A percentile compares a stretch with the other conserved stretches of the same genome.
Conservation (phyloP, 1,140 invertebrate species). For the Campoletis sonorensis region DNA sequence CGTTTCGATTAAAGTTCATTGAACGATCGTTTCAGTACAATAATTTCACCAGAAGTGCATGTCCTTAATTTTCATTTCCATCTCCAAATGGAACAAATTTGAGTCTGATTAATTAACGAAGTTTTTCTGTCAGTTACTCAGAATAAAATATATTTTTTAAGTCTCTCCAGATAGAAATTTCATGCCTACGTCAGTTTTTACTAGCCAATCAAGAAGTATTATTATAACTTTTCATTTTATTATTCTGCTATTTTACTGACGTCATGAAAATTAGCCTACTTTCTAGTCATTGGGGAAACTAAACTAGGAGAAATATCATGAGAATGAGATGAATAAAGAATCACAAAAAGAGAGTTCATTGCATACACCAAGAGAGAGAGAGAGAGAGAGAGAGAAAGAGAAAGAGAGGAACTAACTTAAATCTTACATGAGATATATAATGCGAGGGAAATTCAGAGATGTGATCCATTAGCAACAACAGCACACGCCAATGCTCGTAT, state of each 20-base stretch:
- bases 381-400: constrained; percentile 3
- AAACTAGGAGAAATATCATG: neutral
- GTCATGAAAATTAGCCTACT: constrained; percentile 57
- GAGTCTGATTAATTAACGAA: too few species aligned
- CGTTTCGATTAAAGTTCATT: too few species aligned
- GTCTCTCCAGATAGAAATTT: too few species aligned
- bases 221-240: neutral
- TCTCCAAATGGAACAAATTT: too few species aligned
- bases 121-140: too few species aligned
- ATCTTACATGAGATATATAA: constrained; percentile 67
- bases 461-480: constrained; percentile 68
- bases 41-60: too few species aligned
- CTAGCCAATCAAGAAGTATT: too few species aligned
- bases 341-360: neutral
- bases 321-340: neutral
- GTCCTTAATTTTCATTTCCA: too few species aligned
- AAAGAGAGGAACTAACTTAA: constrained; percentile 61
- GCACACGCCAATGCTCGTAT: constrained; percentile 38
- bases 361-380: constrained; percentile 38
- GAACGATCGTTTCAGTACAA: too few species aligned
- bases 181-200: too few species aligned
- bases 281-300: constrained; percentile 41
- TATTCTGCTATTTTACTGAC: constrained; percentile 46
- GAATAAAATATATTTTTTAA: too few species aligned
- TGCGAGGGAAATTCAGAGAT: constrained; percentile 67